Base-by-base conservation (phyloP, 2,797 vertebrate species). In the Kryptolebias ocellatus region DNA sequence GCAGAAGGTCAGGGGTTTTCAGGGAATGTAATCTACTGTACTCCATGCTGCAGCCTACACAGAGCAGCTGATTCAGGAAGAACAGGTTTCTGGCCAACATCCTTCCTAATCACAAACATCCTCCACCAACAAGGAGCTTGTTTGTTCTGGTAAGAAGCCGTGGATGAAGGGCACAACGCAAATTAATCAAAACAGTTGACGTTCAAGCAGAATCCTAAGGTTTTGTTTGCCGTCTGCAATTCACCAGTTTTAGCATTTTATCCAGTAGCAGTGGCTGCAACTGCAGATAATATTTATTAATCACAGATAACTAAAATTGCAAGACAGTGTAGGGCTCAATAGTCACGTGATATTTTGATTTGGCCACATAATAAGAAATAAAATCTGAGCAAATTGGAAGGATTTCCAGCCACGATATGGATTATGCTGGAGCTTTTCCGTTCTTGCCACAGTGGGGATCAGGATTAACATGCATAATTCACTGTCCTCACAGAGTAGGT, bases 81-180 rank as follows among this genome's bases (percentile, higher is more conserved):
- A 84, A 80, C 58, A 28, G 53, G 60, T 73, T 72, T 84, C 76
- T 53, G 64, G 68, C 75, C 81, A 70, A 81, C 83, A 83, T 90
- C 89, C 89, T 90, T 89, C 85, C 87, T 84, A 78, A 81, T 86
- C 72, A 70, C 85, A 86, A 87, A 89, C 87, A 89, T 89, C 83
- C 84, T 87, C 76, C 60, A 60, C 37, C 67, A 72, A 70, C 60
- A 52, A 60, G 59, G 28, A 74, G 37, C 50, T 2, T 75, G 49
- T 69, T 78, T 79, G 64, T 78, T 74, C 42, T 50, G 69, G 47
- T 74, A 64, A 53, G 66, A 73, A 17, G 54, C 53, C 47, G 29
- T 45, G 27, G 17, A 46, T 63, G 57, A 75, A 70, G 24, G 55
- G 31, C 51, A 64, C 20, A 58, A 37, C 20, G 61, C 2, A 17